Percentiles rank a stretch among this genome's conserved stretches.
These are phyloP conservation scores for Tholera decimalis DNA, from an alignment of 2,888 invertebrate species.

Conservation along the genomic window DNA sequence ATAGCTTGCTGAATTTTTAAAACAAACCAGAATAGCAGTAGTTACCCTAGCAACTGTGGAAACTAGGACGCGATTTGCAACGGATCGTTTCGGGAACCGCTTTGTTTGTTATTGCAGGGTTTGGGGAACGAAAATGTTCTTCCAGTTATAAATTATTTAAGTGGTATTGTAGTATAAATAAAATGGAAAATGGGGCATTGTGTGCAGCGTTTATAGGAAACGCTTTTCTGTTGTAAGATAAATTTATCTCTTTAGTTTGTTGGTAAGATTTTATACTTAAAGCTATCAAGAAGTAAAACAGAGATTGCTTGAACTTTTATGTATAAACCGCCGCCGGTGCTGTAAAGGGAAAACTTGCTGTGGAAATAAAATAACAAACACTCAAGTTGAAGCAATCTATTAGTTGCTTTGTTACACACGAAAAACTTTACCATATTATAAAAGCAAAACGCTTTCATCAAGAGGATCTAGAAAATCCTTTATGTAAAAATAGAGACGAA, in stretches of 20 bases:
- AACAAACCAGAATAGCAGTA: slow-evolving; percentile 53
- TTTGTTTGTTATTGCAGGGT: slow-evolving; percentile 32
- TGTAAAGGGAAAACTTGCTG: background rate
- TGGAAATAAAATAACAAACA: slow-evolving; percentile 8
- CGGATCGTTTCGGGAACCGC: slow-evolving; percentile 30
- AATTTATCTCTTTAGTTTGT: slow-evolving; percentile 11
- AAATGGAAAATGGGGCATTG: slow-evolving; percentile 22
- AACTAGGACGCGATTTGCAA: slow-evolving; percentile 44
- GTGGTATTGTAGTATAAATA: slow-evolving; percentile 42
- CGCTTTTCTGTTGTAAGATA: slow-evolving; percentile 17
- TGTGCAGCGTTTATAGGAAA: slow-evolving; percentile 15
- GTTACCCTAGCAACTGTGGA: slow-evolving; percentile 25
- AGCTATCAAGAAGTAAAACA: background rate
- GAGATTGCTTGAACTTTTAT: slow-evolving; percentile 15
- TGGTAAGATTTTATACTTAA: slow-evolving; percentile 6
- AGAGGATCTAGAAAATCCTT: slow-evolving; percentile 13
- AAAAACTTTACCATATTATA: background rate
- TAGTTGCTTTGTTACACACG: background rate
- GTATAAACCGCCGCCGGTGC: slow-evolving; percentile 1
- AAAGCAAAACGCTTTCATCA: slow-evolving; percentile 11
- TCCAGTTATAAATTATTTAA: slow-evolving; percentile 46
- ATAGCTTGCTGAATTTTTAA: slow-evolving; percentile 46
- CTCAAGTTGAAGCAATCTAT: background rate
- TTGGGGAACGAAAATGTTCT: slow-evolving; percentile 40
- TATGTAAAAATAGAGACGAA: slow-evolving; percentile 22